Evolutionary conservation across 30 jellyfish, hydroid and myxozoan species (phyloP), one percentile per base, ranked within the genome.

Genomic region (Aurelia aurita): DNA sequence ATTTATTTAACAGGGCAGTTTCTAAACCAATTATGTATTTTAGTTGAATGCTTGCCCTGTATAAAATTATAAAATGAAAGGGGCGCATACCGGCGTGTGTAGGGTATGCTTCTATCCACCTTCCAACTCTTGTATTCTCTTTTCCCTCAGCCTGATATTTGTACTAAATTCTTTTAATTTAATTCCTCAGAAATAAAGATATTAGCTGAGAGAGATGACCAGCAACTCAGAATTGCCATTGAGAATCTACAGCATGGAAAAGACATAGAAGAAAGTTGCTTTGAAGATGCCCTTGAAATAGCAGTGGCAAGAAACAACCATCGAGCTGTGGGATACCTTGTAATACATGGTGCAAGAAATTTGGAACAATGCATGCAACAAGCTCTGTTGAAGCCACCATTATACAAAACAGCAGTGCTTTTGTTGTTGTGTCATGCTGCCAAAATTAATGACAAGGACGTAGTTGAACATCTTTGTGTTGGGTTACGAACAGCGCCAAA

Each of bases 341-440:
- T 84, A 22, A 23, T 93, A 27, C 98, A 89, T 55, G 90, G 91
- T 59, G 96, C 96, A 1, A 80, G 82, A 47, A 93, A 93, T 65
- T 77, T 82, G n/a, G 80, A 58, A 46, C 74, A 62, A 44, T 86
- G 95, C 77, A 57, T 91, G 77, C 72, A 72, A 46, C 66, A 51
- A 31, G 97, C 97, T 26, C 76, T 79, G 11, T 15, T 21, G 69
- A 77, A 65, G 67, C 91, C 97, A 0, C 35, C 77, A 2, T 43
- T 66, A n/a, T 29, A 23, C 20, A 79, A 85, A 44, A 77, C 93
- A n/a, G 96, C 97, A 0, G 96, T 85, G 8, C 70, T 93, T 66
- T 86, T 93, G 65, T 45, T 93, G 27, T 79, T 82, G 2, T 93
- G 98, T 44, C 57, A 63, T 84, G 98, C 97, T 53, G 93, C 96